Evolutionary conservation across 2,797 vertebrate genomes (phyloP), one percentile per base, ranked within the genome.

Genomic region (Phrynocephalus guinanensis): DNA sequence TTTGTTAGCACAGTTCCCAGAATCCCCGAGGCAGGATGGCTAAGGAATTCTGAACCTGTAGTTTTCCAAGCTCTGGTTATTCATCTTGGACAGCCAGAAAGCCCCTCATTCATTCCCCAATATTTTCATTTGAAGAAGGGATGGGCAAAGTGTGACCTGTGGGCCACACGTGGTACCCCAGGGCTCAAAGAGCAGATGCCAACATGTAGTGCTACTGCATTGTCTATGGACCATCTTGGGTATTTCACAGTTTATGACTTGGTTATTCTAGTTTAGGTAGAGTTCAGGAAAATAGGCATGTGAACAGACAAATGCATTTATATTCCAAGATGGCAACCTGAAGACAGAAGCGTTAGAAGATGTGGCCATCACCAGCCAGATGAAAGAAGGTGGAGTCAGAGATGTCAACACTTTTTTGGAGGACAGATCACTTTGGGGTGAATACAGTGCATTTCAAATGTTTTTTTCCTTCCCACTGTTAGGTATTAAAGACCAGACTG

Each of bases 401-500:
- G n/a, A 0, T 87, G 18, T 83, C 80, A 52, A 72, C 90, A 83
- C 1, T 60, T 44, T 1, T 16, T 84, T 60, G 24, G 71, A 91
- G 16, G 22, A 6, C 22, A 52, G 22, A 82, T 52, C 18, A 7
- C 52, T 77, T 70, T n/a, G 15, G 2, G 77, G 72, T 52, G 66
- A 67, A 50, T 2, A 1, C 83, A 5, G 48, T 7, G 87, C 87
- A 86, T 63, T 80, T 7, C 83, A 0, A 38, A 90, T 72, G 5
- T 52, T 33, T 63, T 38, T 87, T 18, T 76, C 87, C 91, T 44
- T 86, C 63, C 73, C 15, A 2, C 15, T 5, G 88, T 63, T 89
- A 99, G 98, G 98, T 99, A 94, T 92, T 99, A 96, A 99, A 99
- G 96, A 99, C 98, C 28, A 98, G 98, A 81, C 95, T 99, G 94